Evolutionary conservation across 2,113 vertebrate genomes (phyloP).

Genomic region (Amphiprion ocellaris): DNA sequence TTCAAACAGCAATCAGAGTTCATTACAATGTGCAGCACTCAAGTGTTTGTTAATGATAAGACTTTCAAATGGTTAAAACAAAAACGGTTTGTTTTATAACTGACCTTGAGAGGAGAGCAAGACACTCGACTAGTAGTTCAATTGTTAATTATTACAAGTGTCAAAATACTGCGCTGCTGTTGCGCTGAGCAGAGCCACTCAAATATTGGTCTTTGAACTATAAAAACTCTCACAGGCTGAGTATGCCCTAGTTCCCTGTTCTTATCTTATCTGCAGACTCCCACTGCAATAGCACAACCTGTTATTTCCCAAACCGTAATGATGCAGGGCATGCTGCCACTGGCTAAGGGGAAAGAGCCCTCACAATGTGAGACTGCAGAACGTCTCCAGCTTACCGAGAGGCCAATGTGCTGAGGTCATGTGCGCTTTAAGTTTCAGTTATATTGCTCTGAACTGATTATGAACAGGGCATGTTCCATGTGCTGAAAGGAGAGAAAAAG

Average conservation of each 20-base stretch:
- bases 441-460: constrained; percentile 71
- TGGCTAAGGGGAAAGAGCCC: constrained; percentile 8
- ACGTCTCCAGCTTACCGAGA: constrained; percentile 48
- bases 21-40: neutral
- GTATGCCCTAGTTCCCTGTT: constrained; percentile 24
- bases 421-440: constrained; percentile 68
- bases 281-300: constrained; percentile 64
- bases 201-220: constrained; percentile 62
- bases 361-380: constrained; percentile 39
- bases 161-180: constrained; percentile 34
- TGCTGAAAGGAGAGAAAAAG: constrained; percentile 52
- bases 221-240: constrained; percentile 45
- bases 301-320: constrained; percentile 69
- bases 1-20: neutral
- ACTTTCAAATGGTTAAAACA: constrained; percentile 34
- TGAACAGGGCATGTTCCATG: constrained; percentile 59
- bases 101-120: constrained; percentile 51
- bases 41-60: constrained; percentile 13
- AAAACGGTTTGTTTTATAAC: constrained; percentile 45
- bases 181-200: constrained; percentile 30
- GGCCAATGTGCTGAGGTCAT: constrained; percentile 66
- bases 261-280: constrained; percentile 77
- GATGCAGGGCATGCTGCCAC: constrained; percentile 44
- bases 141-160: constrained; percentile 75
- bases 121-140: constrained; percentile 44